Evolutionary conservation across 2,113 vertebrate genomes (phyloP).

Genomic region (Apus apus): DNA sequence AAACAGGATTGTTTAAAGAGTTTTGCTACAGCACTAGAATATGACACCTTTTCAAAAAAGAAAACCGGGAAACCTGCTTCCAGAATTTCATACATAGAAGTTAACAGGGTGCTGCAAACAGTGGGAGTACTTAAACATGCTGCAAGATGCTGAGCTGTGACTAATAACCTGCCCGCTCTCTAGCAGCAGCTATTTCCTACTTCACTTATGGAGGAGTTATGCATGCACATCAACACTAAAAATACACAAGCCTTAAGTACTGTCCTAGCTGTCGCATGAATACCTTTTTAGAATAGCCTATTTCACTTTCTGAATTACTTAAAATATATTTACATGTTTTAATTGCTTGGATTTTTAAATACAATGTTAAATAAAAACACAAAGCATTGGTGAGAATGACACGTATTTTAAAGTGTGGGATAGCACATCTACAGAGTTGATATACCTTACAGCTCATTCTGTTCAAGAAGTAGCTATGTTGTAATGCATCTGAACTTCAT

Average conservation of each 20-base stretch:
- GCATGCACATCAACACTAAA: not conserved
- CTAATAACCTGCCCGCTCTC: conserved; percentile 14
- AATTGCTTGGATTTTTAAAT: not conserved
- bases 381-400: not conserved
- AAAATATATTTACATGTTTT: not conserved
- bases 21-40: not conserved
- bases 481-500: not conserved
- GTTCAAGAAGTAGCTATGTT: not conserved
- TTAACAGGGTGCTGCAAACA: conserved; percentile 12
- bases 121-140: conserved; percentile 5
- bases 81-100: not conserved
- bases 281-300: not conserved
- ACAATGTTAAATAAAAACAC: not conserved
- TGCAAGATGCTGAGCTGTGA: conserved; percentile 22
- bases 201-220: not conserved
- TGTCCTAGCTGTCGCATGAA: not conserved
- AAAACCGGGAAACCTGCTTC: not conserved
- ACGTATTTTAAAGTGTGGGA: not conserved
- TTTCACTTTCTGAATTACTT: not conserved
- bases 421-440: not conserved
- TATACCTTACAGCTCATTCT: not conserved
- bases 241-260: not conserved
- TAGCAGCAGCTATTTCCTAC: conserved; percentile 1
- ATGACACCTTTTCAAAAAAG: not conserved
- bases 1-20: not conserved